Base-by-base conservation (phyloP, 2,888 invertebrate genomes). In the Saturnia japonica region DNA sequence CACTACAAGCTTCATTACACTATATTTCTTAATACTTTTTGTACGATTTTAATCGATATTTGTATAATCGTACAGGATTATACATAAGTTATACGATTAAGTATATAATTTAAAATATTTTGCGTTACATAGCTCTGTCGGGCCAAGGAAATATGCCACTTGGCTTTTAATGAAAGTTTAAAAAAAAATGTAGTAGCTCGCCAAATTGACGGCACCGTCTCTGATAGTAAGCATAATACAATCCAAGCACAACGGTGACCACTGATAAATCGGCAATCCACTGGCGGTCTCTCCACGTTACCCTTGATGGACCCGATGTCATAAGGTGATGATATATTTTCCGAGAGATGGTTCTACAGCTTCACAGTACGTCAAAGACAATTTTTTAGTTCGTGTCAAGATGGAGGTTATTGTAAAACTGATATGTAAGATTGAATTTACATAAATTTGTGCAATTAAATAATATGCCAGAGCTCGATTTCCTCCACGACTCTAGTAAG, bases 401-500 rank as follows among this genome's bases (percentile, higher is more conserved):
- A 34, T 34, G 34, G 34, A 34, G 34, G 34, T 34, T 34, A 34
- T 6, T 6, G 34, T 34, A 2, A 34, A 34, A 34, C 34, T 34
- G 34, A 34, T 34, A 34, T 34, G 34, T 34, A 34, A 34, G 2
- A 34, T 34, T 34, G 11, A 6, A 2, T 25, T 25, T 8, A 6
- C n/a, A 57, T 6, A 25, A 19, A 25, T 57, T 3, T 28, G 12
- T 60, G 6, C 14, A 28, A 60, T 14, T 28, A 28, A 60, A 14
- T 1, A 60, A 60, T 60, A 12, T 60, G 40, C n/a, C 19, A 34
- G 34, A 40, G 64, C 4, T 64, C 40, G 86, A 87, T 90, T 83
- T 86, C 83, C 77, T 74, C 76, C 73, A 72, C 78, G 78, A 74
- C 78, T 77, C 73, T 74, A 80, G 78, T 78, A 78, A 82, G 82